Evolutionary conservation across 2,797 vertebrate genomes (phyloP).

Genomic region (Girardinus metallicus): DNA sequence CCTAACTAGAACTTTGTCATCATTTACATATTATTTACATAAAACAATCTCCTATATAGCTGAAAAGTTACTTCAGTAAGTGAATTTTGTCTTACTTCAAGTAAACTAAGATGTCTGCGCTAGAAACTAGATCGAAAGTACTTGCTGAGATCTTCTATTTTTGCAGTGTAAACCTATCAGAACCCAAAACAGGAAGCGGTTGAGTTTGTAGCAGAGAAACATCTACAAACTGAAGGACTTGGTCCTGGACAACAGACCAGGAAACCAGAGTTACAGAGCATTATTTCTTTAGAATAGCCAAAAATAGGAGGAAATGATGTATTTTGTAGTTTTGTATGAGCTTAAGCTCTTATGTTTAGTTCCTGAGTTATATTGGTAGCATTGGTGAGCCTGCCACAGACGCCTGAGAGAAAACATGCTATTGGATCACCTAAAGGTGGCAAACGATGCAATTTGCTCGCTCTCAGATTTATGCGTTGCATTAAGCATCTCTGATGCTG

Average conservation of each 20-base stretch:
- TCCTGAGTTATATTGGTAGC: too few relatives aligned
- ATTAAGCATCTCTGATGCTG: constrained; percentile 19
- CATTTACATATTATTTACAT: too few relatives aligned
- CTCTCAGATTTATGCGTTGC: constrained; percentile 36
- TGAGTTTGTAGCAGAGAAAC: background rate
- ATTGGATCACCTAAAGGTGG: constrained; percentile 7
- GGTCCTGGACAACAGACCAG: background rate
- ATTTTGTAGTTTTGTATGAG: background rate
- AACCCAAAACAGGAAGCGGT: background rate
- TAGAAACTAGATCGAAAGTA: too few relatives aligned
- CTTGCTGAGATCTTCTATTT: too few relatives aligned
- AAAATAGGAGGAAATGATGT: background rate
- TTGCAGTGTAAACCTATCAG: background rate
- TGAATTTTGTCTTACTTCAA: too few relatives aligned
- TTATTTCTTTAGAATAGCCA: background rate
- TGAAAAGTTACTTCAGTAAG: too few relatives aligned
- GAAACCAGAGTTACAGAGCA: background rate
- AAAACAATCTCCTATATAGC: too few relatives aligned
- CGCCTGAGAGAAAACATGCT: background rate
- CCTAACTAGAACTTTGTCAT: too few relatives aligned
- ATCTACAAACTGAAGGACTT: background rate
- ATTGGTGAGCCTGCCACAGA: background rate
- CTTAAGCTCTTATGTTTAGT: background rate
- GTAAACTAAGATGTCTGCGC: too few relatives aligned
- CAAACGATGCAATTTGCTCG: constrained; percentile 36